Conservation (phyloP, 2,797 vertebrate genomes). For the Dendrocincla tyrannina region DNA sequence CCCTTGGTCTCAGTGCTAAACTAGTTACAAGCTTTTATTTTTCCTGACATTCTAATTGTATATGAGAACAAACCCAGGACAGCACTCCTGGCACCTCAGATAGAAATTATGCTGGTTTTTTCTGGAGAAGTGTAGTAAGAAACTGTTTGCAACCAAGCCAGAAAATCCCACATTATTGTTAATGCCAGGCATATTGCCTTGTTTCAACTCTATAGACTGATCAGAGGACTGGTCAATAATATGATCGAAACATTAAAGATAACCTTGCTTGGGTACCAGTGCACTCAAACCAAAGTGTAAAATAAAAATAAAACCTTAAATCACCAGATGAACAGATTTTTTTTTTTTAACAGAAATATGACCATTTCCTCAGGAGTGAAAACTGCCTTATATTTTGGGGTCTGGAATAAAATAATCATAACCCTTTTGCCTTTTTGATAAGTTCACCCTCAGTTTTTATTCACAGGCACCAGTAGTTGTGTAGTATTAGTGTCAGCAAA, state of each 20-base stretch:
- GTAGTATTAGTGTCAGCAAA: background rate
- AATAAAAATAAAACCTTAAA: background rate
- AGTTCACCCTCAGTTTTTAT: background rate
- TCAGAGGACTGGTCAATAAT: background rate
- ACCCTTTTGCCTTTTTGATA: background rate
- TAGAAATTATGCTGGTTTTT: slow-evolving; percentile 24
- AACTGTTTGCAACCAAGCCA: background rate
- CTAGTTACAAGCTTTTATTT: background rate
- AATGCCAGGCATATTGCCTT: background rate
- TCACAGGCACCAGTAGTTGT: background rate
- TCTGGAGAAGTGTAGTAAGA: background rate
- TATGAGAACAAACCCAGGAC: slow-evolving; percentile 24
- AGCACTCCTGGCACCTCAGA: slow-evolving; percentile 2
- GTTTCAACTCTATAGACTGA: background rate
- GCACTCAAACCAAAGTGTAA: background rate
- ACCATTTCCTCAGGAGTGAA: background rate
- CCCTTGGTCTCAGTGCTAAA: background rate
- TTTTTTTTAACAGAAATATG: background rate
- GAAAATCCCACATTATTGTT: background rate
- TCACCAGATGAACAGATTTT: background rate
- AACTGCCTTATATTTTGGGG: background rate
- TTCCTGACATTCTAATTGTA: slow-evolving; percentile 40
- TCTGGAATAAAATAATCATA: background rate
- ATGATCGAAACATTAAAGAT: background rate
- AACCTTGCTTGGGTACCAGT: background rate